A percentile compares a stretch with the other conserved stretches of the same genome.
Evolutionary conservation across 2,113 vertebrate genomes (phyloP).

Genomic region (Triplophysa rosa): DNA sequence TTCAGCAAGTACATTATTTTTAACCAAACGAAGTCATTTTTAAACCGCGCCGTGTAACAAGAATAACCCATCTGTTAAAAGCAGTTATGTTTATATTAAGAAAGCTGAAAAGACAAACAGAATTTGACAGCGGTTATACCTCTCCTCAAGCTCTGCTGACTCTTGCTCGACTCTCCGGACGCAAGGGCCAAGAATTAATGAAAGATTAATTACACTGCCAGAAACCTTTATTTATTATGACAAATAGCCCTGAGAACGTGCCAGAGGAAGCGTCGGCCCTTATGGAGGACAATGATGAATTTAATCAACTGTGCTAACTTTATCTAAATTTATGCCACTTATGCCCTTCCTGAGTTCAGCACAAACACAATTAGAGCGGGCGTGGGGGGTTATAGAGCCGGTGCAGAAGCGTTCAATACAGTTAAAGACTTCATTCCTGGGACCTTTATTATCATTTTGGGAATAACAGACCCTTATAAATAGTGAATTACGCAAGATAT

Average conservation of each 20-base stretch:
- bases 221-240: conserved; percentile 59
- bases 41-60: not conserved
- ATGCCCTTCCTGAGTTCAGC: conserved; percentile 61
- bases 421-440: not conserved
- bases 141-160: conserved; percentile 22
- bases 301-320: conserved; percentile 66
- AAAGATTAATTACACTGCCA: conserved; percentile 65
- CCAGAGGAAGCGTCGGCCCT: conserved; percentile 15
- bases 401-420: not conserved
- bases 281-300: conserved; percentile 68
- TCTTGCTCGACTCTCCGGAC: conserved; percentile 26
- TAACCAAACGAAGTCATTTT: no score
- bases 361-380: conserved; percentile 60
- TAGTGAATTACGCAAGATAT: conserved; percentile 1
- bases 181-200: conserved; percentile 56
- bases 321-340: conserved; percentile 59
- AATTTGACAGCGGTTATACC: conserved; percentile 30
- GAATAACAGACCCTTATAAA: conserved; percentile 23
- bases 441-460: not conserved
- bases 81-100: not conserved
- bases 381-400: not conserved
- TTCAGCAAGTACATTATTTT: no score
- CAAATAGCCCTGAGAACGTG: conserved; percentile 32
- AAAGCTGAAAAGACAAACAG: conserved; percentile 25
- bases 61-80: not conserved